A percentile compares a stretch with the other conserved stretches of the same genome.
Conservation (phyloP, 2,888 invertebrate species). For the Phyto melanocephala region DNA sequence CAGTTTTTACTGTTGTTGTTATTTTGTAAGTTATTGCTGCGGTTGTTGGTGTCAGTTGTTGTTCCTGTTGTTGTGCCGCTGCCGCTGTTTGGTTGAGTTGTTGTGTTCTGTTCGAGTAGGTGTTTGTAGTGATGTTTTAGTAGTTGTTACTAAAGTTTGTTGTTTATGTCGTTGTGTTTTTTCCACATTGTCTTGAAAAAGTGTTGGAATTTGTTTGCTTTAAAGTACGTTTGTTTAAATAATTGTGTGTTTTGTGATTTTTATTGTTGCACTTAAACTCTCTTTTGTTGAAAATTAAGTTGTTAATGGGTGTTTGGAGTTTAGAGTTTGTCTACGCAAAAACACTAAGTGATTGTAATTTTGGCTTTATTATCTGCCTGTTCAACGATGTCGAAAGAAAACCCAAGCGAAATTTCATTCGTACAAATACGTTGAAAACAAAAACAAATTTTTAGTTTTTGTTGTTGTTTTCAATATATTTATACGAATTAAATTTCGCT, state of each 20-base stretch:
- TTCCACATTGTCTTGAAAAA: slow-evolving; percentile 24
- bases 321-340: not conserved
- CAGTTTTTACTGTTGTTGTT: slow-evolving; percentile 26
- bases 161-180: slow-evolving; percentile 35
- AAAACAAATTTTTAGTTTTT: too few relatives aligned
- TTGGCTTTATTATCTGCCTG: too few relatives aligned
- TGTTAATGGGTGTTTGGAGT: not conserved
- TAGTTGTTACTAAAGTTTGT: slow-evolving; percentile 53
- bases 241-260: slow-evolving; percentile 13
- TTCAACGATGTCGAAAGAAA: too few relatives aligned
- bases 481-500: too few relatives aligned
- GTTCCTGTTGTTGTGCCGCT: not conserved
- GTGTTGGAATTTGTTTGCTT: slow-evolving; percentile 39
- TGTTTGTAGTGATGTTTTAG: slow-evolving; percentile 58
- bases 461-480: too few relatives aligned
- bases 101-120: slow-evolving; percentile 44
- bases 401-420: too few relatives aligned
- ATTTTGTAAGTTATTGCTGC: slow-evolving; percentile 2
- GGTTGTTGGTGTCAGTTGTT: not conserved
- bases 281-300: not conserved
- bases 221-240: slow-evolving; percentile 29
- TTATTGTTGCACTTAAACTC: not conserved
- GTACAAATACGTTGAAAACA: too few relatives aligned
- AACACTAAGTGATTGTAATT: not conserved
- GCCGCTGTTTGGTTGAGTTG: not conserved